Evolutionary conservation across 2,113 vertebrate genomes (phyloP).

Genomic region (Steatornis caripensis): DNA sequence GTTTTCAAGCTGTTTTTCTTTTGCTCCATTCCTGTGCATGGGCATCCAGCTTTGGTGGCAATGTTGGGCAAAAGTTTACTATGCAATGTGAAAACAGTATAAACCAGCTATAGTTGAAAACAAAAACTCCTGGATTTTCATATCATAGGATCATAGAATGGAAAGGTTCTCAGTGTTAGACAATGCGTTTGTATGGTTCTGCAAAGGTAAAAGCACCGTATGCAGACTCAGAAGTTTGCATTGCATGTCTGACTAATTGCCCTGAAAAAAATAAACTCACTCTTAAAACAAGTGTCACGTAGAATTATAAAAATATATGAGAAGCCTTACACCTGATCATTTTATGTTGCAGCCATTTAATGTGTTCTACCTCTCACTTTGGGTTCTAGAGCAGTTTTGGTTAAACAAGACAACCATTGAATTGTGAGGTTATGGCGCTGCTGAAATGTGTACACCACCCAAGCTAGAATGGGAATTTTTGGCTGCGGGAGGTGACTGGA

Average conservation of each 20-base stretch:
- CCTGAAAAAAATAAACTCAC: not conserved
- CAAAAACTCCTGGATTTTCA: not conserved
- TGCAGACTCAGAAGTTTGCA: not conserved
- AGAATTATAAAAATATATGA: not conserved
- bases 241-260: not conserved
- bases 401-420: not conserved
- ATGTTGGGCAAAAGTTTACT: not conserved
- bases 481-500: not conserved
- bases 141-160: too few species aligned
- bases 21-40: not conserved
- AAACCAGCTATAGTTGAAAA: not conserved
- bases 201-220: not conserved
- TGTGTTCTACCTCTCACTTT: not conserved
- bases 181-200: not conserved
- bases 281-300: not conserved
- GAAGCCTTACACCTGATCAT: not conserved
- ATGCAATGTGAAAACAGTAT: not conserved
- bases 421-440: not conserved
- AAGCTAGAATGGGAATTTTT: not conserved
- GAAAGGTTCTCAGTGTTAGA: not conserved
- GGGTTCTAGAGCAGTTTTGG: not conserved
- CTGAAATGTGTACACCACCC: not conserved
- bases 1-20: not conserved
- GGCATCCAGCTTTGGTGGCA: not conserved
- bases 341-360: not conserved